These are phyloP conservation scores for Trachurus trachurus DNA, from an alignment of 2,797 vertebrate genomes.

Conservation along the genomic window DNA sequence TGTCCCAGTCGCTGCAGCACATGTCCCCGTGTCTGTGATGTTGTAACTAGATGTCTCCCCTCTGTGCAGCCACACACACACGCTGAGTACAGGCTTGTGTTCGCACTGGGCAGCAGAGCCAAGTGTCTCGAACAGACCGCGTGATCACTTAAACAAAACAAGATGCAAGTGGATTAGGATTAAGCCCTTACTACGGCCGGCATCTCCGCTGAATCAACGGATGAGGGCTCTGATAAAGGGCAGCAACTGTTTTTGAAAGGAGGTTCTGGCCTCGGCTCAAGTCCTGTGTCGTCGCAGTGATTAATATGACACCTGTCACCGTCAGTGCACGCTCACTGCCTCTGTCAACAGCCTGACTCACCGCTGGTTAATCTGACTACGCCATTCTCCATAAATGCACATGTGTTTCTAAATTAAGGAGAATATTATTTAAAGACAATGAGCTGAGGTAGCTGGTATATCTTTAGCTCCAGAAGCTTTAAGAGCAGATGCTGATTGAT, in stretches of 20 bases:
- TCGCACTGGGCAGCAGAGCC: slow-evolving; percentile 30
- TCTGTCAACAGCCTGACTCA: not conserved
- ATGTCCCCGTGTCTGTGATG: not conserved
- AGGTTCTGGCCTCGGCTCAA: slow-evolving; percentile 19
- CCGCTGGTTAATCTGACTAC: not conserved
- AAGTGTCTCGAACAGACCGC: slow-evolving; percentile 64
- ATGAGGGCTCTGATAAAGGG: slow-evolving; percentile 76
- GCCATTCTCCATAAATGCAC: not conserved
- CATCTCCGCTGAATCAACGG: slow-evolving; percentile 71
- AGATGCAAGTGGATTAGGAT: slow-evolving; percentile 88
- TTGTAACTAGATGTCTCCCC: not conserved
- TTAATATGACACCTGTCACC: not conserved
- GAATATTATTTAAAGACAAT: not conserved
- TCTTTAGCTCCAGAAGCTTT: not conserved
- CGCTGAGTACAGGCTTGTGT: slow-evolving; percentile 24
- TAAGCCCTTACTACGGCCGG: slow-evolving; percentile 76
- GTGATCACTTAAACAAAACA: slow-evolving; percentile 84
- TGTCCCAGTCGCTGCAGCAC: slow-evolving; percentile 5
- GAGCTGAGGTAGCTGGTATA: not conserved
- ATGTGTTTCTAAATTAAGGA: not conserved
- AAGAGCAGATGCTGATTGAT: not conserved
- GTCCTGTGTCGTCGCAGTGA: slow-evolving; percentile 12
- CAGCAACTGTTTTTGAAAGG: slow-evolving; percentile 59
- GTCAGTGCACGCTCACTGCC: not conserved
- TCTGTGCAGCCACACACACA: slow-evolving; percentile 29